Evolutionary conservation across 2,113 vertebrate species (phyloP).

Genomic region (Cyprinus carpio): DNA sequence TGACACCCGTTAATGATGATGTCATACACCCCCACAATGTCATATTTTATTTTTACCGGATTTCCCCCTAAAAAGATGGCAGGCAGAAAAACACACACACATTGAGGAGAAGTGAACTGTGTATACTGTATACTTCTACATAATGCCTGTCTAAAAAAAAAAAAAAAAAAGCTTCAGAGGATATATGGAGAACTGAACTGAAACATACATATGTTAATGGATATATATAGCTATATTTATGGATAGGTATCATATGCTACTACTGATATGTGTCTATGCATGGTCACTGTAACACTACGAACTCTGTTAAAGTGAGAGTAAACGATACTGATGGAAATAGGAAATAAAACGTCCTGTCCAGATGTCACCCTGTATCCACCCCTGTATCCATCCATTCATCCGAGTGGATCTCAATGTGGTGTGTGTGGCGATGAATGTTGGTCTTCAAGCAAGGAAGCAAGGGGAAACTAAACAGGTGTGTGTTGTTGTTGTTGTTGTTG

Average conservation of each 20-base stretch:
- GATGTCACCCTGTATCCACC: constrained; percentile 3
- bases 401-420: constrained; percentile 4
- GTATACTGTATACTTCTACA: constrained; percentile 44
- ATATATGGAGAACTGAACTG: constrained; percentile 37
- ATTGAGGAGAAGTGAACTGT: constrained; percentile 31
- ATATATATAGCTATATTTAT: constrained; percentile 30
- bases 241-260: constrained; percentile 45
- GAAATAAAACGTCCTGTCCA: constrained; percentile 23
- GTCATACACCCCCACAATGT: constrained; percentile 40
- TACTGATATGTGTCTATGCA: constrained; percentile 50
- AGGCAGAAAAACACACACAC: constrained; percentile 18
- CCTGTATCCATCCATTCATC: neutral
- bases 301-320: constrained; percentile 40
- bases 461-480: constrained; percentile 33
- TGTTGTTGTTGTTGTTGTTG: neutral
- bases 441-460: constrained; percentile 25
- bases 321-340: constrained; percentile 34
- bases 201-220: constrained; percentile 36
- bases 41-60: constrained; percentile 16
- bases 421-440: constrained; percentile 3
- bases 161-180: constrained; percentile 34
- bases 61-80: constrained; percentile 22
- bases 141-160: constrained; percentile 45
- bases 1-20: constrained; percentile 58
- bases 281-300: constrained; percentile 46